Percentiles rank a stretch among this genome's conserved stretches.
These are phyloP conservation scores for Luperina nickerlii DNA, from an alignment of 2,888 invertebrate genomes.

Conservation along the genomic window DNA sequence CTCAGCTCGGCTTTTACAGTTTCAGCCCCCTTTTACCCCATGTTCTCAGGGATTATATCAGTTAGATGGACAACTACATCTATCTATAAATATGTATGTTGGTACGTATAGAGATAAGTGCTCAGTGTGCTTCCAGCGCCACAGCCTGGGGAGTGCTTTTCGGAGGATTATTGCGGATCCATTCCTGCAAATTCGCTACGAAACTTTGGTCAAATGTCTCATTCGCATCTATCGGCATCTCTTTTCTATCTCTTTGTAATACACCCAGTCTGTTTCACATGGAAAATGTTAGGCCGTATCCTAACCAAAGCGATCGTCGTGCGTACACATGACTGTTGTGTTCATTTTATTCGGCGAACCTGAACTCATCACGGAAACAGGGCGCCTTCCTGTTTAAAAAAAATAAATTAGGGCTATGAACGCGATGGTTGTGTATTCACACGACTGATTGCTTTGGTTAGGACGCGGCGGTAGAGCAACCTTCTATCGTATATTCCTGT, in stretches of 20 bases:
- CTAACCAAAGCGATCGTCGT: not conserved
- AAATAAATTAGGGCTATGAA: not conserved
- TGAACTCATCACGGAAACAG: not conserved
- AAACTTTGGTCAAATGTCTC: slow-evolving; percentile 12
- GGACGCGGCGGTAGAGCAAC: not conserved
- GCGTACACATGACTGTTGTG: not conserved
- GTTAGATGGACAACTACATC: not conserved
- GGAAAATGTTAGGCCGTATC: not conserved
- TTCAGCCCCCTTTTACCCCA: not conserved
- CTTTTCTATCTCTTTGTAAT: not conserved
- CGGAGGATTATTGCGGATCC: slow-evolving; percentile 41
- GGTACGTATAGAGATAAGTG: slow-evolving; percentile 23
- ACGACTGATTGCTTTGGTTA: too few relatives aligned
- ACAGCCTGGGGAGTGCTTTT: slow-evolving; percentile 23
- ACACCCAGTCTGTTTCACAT: not conserved
- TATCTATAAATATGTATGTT: not conserved
- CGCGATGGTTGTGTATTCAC: not conserved
- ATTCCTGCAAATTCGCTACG: slow-evolving; percentile 16
- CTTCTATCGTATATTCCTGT: not conserved
- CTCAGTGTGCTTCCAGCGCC: slow-evolving; percentile 18
- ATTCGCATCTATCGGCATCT: not conserved
- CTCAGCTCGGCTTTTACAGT: not conserved
- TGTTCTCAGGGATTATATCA: slow-evolving; percentile 47
- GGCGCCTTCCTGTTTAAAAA: rapidly evolving
- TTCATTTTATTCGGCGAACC: not conserved